Evolutionary conservation across 2,113 vertebrate genomes (phyloP), one percentile per base, ranked within the genome.

Genomic region (Pica pica): DNA sequence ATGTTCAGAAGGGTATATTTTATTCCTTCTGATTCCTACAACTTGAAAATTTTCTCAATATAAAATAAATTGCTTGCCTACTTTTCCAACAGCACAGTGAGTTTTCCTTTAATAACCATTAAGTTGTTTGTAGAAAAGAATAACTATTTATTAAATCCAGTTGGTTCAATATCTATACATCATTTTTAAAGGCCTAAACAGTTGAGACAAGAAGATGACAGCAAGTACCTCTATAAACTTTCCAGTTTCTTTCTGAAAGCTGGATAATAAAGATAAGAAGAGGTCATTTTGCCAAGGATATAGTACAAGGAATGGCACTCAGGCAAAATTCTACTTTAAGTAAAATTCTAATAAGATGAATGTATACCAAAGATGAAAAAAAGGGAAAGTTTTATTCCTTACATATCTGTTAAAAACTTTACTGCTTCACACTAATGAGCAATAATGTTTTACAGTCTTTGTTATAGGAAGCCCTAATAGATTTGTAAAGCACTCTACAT

Each of bases 181-280:
- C 49, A 74, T 95, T 89, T 93, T 90, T 56, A 83, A 83, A 91
- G 70, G 24, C 37, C 68, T 73, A 77, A 78, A 55, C 24, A 55
- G 33, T 27, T 47, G 46, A 93, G 83, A 87, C 56, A 89, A 89
- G 73, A 75, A 86, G 37, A 46, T 88, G 84, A 95, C 79, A 80
- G 82, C 65, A 94, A 94, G 26, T 26, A n/a, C n/a, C 41, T 81
- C 70, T 73, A 65, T 81, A 89, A 93, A 83, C 68, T 88, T 86
- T 16, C 87, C 55, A 60, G 61, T 78, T 68, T 94, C 87, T 69
- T 67, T 79, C 27, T 81, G 85, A 97, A 92, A 94, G 80, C 87
- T 88, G 94, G 78, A 85, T 90, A 96, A 93, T 85, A 96, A 93
- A 96, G 96, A 94, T 96, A 97, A 94, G 83, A 24, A 87, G 92